Evolutionary conservation across 92 coral and sea anemone species (phyloP).

Genomic region (Diadumene lineata): DNA sequence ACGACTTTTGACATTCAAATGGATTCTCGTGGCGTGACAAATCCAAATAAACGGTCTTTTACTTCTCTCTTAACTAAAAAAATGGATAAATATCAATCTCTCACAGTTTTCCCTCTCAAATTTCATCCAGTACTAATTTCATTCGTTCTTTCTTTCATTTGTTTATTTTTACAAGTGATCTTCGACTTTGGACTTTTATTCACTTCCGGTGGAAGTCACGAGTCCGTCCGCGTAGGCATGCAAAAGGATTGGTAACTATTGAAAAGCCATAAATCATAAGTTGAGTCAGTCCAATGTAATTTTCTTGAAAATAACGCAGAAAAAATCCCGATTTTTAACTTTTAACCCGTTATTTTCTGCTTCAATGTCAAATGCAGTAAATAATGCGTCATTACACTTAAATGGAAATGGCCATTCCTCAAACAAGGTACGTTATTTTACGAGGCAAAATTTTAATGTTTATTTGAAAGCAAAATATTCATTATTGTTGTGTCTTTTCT

Average conservation of each 20-base stretch:
- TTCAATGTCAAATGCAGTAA: constrained; percentile 40
- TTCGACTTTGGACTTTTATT: constrained; percentile 23
- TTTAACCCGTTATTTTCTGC: neutral
- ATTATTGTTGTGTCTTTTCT: neutral
- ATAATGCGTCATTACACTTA: constrained; percentile 18
- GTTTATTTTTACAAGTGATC: neutral
- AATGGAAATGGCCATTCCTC: constrained; percentile 24
- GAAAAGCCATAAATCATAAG: constrained; percentile 12
- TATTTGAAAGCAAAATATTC: neutral
- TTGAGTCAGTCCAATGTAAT: neutral
- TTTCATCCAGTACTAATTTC: neutral
- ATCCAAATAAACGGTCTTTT: too few species aligned
- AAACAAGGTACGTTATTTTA: constrained; percentile 22
- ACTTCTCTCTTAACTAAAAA: too few species aligned
- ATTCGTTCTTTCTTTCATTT: neutral
- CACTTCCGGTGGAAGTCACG: constrained; percentile 28
- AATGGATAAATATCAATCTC: too few species aligned
- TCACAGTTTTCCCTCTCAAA: neutral
- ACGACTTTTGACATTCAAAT: neutral
- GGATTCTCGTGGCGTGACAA: too few species aligned
- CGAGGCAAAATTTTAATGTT: too few species aligned
- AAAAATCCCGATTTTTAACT: constrained; percentile 16
- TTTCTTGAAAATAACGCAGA: constrained; percentile 3
- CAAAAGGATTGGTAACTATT: constrained; percentile 20
- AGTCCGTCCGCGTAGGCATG: constrained; percentile 10